A percentile compares a stretch with the other conserved stretches of the same genome.
These are phyloP conservation scores for Regulus satrapa DNA, from an alignment of 2,113 vertebrate genomes.

Conservation along the genomic window DNA sequence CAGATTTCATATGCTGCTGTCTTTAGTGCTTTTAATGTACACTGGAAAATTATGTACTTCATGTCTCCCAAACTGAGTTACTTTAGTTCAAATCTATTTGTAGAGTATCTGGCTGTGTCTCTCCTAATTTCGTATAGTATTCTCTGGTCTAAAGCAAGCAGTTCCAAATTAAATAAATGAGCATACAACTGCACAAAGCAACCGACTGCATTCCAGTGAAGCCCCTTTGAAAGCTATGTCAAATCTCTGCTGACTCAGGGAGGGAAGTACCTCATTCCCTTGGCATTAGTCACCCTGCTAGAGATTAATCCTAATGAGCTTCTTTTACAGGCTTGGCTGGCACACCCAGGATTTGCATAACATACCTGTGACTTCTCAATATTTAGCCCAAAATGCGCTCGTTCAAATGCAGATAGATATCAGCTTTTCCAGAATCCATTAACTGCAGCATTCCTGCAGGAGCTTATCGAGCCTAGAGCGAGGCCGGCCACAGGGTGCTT, in stretches of 20 bases:
- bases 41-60: constrained; percentile 14
- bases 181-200: constrained; percentile 34
- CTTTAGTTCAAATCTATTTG: constrained; percentile 43
- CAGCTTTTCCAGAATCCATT: constrained; percentile 71
- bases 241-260: constrained; percentile 40
- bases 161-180: not conserved
- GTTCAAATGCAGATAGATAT: constrained; percentile 59
- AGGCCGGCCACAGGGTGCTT: constrained; percentile 25
- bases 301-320: constrained; percentile 72
- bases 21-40: constrained; percentile 32
- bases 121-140: not conserved
- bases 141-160: not conserved
- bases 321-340: constrained; percentile 55
- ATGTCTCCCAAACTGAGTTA: constrained; percentile 38
- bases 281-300: constrained; percentile 67
- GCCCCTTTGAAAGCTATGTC: constrained; percentile 47
- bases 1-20: constrained; percentile 60
- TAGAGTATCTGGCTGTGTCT: constrained; percentile 41
- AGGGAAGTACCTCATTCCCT: constrained; percentile 64
- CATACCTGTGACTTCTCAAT: constrained; percentile 75
- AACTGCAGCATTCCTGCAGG: constrained; percentile 62
- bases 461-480: constrained; percentile 52
- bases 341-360: constrained; percentile 72
- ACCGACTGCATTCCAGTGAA: constrained; percentile 50
- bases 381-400: constrained; percentile 61